Evolutionary conservation across 2,797 vertebrate genomes (phyloP).

Genomic region (Pogoniulus pusillus): DNA sequence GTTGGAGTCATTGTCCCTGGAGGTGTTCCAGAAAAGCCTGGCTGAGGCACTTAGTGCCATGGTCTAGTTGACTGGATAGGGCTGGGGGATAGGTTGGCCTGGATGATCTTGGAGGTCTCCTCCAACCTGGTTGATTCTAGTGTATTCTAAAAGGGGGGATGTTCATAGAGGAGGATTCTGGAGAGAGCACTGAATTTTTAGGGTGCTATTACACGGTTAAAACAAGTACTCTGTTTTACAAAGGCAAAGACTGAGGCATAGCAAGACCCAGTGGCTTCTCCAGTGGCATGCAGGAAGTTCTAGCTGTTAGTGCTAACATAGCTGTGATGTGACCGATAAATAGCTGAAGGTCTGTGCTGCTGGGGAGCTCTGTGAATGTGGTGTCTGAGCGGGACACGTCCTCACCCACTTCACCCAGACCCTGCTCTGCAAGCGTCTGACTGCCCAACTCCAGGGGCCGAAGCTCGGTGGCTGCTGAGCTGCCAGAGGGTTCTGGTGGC

Average conservation of each 20-base stretch:
- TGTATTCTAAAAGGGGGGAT: not conserved
- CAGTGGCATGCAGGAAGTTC: not conserved
- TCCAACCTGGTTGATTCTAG: no score
- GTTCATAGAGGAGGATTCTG: not conserved
- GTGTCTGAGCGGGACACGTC: not conserved
- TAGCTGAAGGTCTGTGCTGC: not conserved
- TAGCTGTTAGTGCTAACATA: not conserved
- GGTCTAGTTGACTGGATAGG: no score
- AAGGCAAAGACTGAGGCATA: not conserved
- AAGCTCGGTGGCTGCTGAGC: fast-evolving
- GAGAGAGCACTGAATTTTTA: not conserved
- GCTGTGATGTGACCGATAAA: not conserved
- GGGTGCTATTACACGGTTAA: fast-evolving
- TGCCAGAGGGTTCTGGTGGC: fast-evolving
- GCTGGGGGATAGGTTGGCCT: no score
- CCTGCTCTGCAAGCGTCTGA: fast-evolving
- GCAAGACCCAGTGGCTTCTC: not conserved
- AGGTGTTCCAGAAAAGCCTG: no score
- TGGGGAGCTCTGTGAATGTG: not conserved
- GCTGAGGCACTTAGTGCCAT: no score
- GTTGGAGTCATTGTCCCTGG: no score
- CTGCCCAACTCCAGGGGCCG: fast-evolving
- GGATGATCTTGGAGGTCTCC: no score
- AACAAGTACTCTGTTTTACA: not conserved
- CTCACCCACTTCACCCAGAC: not conserved